These are phyloP conservation scores for Lasiurus cinereus DNA, from an alignment of 2,113 vertebrate genomes.

Conservation along the genomic window DNA sequence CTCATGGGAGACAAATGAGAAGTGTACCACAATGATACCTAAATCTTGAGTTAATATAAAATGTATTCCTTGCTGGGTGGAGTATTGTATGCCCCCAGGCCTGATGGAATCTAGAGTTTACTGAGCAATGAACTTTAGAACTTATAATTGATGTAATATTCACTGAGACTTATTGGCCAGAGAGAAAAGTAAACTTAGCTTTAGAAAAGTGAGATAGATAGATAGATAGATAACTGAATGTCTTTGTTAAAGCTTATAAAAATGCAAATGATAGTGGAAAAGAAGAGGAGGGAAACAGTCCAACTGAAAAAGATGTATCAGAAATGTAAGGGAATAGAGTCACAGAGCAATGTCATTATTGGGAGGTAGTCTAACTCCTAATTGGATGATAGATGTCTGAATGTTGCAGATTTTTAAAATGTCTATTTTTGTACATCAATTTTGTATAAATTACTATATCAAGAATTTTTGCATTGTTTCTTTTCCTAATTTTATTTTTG, in stretches of 20 bases:
- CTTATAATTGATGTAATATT: neutral
- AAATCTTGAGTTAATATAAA: neutral
- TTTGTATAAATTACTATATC: neutral
- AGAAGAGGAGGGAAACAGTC: neutral
- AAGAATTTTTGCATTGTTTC: neutral
- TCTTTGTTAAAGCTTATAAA: neutral
- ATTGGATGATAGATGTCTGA: neutral
- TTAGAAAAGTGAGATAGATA: neutral
- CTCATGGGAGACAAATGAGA: neutral
- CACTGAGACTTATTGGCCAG: neutral
- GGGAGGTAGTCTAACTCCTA: neutral
- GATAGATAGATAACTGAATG: neutral
- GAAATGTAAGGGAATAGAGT: neutral
- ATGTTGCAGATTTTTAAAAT: neutral
- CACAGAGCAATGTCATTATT: neutral
- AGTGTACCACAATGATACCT: neutral
- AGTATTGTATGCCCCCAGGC: neutral
- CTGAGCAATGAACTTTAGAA: slow-evolving; percentile 6
- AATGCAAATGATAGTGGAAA: neutral
- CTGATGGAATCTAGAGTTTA: neutral
- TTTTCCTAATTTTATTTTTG: neutral
- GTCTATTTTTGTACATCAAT: neutral
- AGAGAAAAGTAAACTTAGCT: neutral
- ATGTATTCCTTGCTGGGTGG: neutral
- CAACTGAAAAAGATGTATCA: neutral